Evolutionary conservation across 2,113 vertebrate species (phyloP), one percentile per base, ranked within the genome.

Genomic region (Triplophysa dalaica): DNA sequence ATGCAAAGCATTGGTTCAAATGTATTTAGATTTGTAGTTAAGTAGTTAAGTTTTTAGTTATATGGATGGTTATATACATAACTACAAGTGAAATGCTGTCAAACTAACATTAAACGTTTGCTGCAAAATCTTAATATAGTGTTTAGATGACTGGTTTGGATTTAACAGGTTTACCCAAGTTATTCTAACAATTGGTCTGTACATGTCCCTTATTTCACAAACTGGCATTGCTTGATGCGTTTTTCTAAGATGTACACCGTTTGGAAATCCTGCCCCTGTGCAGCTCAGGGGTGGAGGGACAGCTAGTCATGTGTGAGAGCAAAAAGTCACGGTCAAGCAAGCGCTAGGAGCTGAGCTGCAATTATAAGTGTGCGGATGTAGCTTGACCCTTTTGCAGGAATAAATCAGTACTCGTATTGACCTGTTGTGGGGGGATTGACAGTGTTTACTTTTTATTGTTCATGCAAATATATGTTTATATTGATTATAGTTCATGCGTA

Each of bases 251-350:
- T 76, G 50, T 80, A 64, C 84, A 17, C 13, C 63, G 64, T 80
- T 83, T 50, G 41, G 11, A n/a, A 74, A 75, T 79, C 83, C 76
- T 76, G 33, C 22, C 56, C 17, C 22, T 61, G 66, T 48, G 21
- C 29, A 48, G 6, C 17, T 24, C 41, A 80, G 81, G 22, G 22
- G 62, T 81, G 81, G 64, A 43, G 77, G 1, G 8, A 82, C 79
- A 85, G 78, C 79, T 84, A 85, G 81, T 84, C 86, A 86, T 86
- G 87, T 88, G 88, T 88, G 85, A 88, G 79, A 26, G 33, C 45
- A n/a, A 58, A 86, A 77, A 56, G 62, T 58, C 84, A 76, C 69
- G 80, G 85, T 85, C 78, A 86, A 81, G 74, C 70, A 83, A 78
- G 81, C 86, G 84, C 75, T 84, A 70, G 65, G 69, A 80, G 84